A percentile compares a stretch with the other conserved stretches of the same genome.
phyloP scores from a whole-genome alignment of 1,140 invertebrate species.

The Helicoverpa zea region DNA sequence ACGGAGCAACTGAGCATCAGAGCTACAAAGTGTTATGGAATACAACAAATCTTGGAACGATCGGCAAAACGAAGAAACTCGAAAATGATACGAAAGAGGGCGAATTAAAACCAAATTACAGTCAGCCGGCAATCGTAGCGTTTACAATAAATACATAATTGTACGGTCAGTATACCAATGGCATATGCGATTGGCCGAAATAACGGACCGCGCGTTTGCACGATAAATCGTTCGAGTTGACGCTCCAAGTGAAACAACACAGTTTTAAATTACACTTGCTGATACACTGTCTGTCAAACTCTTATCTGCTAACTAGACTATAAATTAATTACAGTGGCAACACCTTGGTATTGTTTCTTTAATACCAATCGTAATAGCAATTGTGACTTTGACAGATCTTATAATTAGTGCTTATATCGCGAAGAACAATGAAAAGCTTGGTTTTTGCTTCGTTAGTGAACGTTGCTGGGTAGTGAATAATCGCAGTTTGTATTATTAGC shows the following conservation, averaged over 20 bases:
- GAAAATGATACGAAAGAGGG: conserved; percentile 85
- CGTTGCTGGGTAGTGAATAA: not conserved
- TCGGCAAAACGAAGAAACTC: conserved; percentile 78
- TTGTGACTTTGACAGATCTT: conserved; percentile 38
- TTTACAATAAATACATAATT: conserved; percentile 87
- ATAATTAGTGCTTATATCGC: conserved; percentile 20
- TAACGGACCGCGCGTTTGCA: conserved; percentile 76
- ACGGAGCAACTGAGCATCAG: conserved; percentile 15
- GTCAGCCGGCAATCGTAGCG: conserved; percentile 81
- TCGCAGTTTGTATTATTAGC: conserved; percentile 30
- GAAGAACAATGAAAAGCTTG: conserved; percentile 4
- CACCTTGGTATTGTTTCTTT: conserved; percentile 20
- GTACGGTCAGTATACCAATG: conserved; percentile 83
- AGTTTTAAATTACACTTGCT: conserved; percentile 23
- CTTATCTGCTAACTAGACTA: not conserved
- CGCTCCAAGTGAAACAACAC: conserved; percentile 55
- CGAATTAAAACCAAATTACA: conserved; percentile 86
- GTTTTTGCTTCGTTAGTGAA: conserved; percentile 21
- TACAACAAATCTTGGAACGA: conserved; percentile 65
- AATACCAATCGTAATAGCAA: conserved; percentile 27
- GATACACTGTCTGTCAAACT: conserved; percentile 11
- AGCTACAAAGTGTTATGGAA: conserved; percentile 45
- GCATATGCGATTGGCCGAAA: conserved; percentile 83
- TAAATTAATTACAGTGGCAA: conserved; percentile 29
- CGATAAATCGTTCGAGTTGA: conserved; percentile 75